These are phyloP conservation scores for Tribolium madens DNA, from an alignment of 1,140 invertebrate genomes.

Conservation along the genomic window DNA sequence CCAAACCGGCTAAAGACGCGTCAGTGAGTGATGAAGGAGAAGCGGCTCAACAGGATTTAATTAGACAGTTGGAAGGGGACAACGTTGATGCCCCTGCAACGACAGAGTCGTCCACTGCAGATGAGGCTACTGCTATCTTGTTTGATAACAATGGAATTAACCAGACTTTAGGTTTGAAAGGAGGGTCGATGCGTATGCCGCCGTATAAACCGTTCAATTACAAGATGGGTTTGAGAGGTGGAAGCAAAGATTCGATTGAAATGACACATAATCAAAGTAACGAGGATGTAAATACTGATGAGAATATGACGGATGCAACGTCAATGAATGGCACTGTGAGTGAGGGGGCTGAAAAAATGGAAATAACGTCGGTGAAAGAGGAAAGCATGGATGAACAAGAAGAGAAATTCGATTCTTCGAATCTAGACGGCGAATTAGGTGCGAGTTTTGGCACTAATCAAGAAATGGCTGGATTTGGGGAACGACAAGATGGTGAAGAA, in stretches of 20 bases:
- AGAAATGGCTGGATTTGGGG: conserved; percentile 29
- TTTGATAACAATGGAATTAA: conserved; percentile 54
- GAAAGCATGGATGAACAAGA: conserved; percentile 47
- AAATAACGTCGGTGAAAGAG: conserved; percentile 48
- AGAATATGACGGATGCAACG: conserved; percentile 37
- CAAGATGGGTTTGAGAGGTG: conserved; percentile 43
- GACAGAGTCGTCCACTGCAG: conserved; percentile 38
- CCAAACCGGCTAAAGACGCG: conserved; percentile 64
- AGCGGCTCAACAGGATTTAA: conserved; percentile 4
- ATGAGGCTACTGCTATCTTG: conserved; percentile 48
- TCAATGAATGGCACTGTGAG: conserved; percentile 11
- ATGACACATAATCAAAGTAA: conserved; percentile 45
- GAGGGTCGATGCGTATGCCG: conserved; percentile 53
- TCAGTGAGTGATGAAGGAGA: background rate
- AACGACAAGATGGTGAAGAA: conserved; percentile 45
- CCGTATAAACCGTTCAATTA: conserved; percentile 37
- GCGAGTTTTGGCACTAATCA: conserved; percentile 38
- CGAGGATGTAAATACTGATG: conserved; percentile 44
- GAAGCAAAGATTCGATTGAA: conserved; percentile 41
- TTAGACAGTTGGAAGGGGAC: conserved; percentile 22
- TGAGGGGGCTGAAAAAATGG: conserved; percentile 38
- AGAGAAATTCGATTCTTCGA: conserved; percentile 14
- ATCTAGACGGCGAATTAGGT: conserved; percentile 52
- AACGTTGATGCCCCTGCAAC: conserved; percentile 48
- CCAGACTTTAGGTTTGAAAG: conserved; percentile 60